Evolutionary conservation across 2,888 invertebrate species (phyloP).

Genomic region (Celastrina argiolus): DNA sequence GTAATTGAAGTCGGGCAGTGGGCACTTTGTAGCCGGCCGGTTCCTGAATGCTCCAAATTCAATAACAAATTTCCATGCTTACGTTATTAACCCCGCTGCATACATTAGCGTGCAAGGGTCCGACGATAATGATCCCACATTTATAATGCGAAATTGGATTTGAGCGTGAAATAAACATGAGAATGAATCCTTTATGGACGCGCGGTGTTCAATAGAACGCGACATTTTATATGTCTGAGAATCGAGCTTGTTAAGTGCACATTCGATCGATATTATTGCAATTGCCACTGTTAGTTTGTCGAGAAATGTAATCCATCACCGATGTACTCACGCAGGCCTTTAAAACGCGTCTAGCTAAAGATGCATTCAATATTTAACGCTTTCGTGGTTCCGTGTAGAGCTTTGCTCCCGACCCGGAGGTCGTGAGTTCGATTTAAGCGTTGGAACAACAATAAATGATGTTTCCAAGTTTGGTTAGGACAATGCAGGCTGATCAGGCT

Average conservation of each 20-base stretch:
- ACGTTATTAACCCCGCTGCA: slow-evolving; percentile 22
- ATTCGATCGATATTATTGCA: neutral
- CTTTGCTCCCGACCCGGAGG: no score
- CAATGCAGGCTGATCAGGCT: no score
- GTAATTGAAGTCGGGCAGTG: slow-evolving; percentile 16
- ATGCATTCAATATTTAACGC: no score
- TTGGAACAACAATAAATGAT: no score
- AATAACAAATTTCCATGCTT: slow-evolving; percentile 13
- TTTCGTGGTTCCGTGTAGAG: no score
- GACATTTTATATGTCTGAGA: slow-evolving; percentile 16
- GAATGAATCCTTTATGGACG: slow-evolving; percentile 4
- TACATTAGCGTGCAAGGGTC: slow-evolving; percentile 24
- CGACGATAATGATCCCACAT: slow-evolving; percentile 46
- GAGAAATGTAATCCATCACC: no score
- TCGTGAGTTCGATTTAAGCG: no score
- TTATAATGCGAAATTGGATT: slow-evolving; percentile 55
- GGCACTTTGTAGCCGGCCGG: neutral
- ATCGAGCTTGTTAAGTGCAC: slow-evolving; percentile 1
- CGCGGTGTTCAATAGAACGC: neutral
- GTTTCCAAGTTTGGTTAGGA: no score
- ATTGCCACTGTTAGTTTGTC: neutral
- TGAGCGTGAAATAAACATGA: slow-evolving; percentile 43
- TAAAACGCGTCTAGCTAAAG: no score
- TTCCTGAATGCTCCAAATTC: slow-evolving; percentile 1
- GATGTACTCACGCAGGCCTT: no score